Conservation (phyloP, 2,888 invertebrate species). For the Tetropium fuscum region DNA sequence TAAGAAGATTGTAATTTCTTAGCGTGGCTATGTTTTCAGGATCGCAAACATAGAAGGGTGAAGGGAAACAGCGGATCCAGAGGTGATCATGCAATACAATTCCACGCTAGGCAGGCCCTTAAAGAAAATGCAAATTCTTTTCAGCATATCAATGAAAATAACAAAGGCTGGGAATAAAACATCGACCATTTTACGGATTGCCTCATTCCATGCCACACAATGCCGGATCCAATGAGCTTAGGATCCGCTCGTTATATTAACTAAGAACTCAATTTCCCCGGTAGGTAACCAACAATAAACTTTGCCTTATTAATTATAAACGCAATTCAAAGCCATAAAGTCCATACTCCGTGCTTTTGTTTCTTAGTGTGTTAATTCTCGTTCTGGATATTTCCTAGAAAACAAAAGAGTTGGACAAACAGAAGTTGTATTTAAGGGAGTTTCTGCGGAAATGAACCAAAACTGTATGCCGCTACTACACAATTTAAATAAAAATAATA, state of each 20-base stretch:
- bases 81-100: constrained; percentile 46
- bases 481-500: no score
- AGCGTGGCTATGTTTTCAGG: constrained; percentile 17
- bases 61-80: constrained; percentile 22
- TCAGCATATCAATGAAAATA: constrained; percentile 46
- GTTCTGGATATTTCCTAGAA: no score
- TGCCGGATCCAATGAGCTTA: constrained; percentile 19
- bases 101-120: constrained; percentile 22
- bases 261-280: constrained; percentile 26
- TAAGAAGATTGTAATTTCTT: constrained; percentile 33
- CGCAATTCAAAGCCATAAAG: constrained; percentile 33
- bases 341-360: constrained; percentile 22
- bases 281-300: constrained; percentile 33
- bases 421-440: no score
- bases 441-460: no score
- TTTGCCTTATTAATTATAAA: constrained; percentile 42
- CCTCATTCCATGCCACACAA: constrained; percentile 35
- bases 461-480: no score
- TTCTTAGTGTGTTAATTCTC: constrained; percentile 29
- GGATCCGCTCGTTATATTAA: constrained; percentile 24
- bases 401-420: no score
- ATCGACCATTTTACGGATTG: constrained; percentile 37
- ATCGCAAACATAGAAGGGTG: constrained; percentile 26
- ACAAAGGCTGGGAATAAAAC: constrained; percentile 49
- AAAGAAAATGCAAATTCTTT: constrained; percentile 51